phyloP scores from a whole-genome alignment of 1,140 invertebrate genomes.

The Heliothis virescens region DNA sequence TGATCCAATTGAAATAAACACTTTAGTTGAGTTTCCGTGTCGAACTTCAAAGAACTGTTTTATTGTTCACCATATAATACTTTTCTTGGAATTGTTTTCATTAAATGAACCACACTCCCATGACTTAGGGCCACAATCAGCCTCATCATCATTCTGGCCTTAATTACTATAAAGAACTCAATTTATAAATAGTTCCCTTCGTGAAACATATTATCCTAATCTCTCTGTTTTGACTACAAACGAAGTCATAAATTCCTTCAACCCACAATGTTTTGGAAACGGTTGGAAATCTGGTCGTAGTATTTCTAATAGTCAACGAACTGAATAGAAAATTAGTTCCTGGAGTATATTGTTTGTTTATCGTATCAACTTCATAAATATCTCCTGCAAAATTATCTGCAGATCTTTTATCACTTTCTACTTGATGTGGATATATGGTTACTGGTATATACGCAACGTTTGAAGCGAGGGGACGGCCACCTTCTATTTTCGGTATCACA shows the following conservation, averaged over 20 bases:
- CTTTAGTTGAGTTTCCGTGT: neutral
- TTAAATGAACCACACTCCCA: neutral
- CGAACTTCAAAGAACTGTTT: neutral
- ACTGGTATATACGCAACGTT: slow-evolving; percentile 40
- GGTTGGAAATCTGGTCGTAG: neutral
- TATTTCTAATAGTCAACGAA: neutral
- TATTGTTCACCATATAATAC: neutral
- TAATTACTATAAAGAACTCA: slow-evolving; percentile 31
- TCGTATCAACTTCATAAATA: neutral
- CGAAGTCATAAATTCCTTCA: neutral
- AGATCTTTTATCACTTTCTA: slow-evolving; percentile 65
- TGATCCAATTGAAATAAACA: neutral
- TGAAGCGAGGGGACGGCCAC: slow-evolving; percentile 65
- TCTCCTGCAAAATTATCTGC: slow-evolving; percentile 16
- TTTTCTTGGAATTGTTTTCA: slow-evolving; percentile 4
- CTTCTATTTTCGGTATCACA: slow-evolving; percentile 81
- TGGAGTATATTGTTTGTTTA: neutral
- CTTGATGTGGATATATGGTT: slow-evolving; percentile 56
- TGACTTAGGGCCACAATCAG: slow-evolving; percentile 7
- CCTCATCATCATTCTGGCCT: slow-evolving; percentile 10
- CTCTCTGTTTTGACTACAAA: slow-evolving; percentile 31
- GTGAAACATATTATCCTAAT: slow-evolving; percentile 6
- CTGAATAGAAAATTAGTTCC: neutral
- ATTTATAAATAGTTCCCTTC: slow-evolving; percentile 11
- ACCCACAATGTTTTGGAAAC: slow-evolving; percentile 9